Evolutionary conservation across 2,113 vertebrate species (phyloP).

Genomic region (Mionectes macconnelli): DNA sequence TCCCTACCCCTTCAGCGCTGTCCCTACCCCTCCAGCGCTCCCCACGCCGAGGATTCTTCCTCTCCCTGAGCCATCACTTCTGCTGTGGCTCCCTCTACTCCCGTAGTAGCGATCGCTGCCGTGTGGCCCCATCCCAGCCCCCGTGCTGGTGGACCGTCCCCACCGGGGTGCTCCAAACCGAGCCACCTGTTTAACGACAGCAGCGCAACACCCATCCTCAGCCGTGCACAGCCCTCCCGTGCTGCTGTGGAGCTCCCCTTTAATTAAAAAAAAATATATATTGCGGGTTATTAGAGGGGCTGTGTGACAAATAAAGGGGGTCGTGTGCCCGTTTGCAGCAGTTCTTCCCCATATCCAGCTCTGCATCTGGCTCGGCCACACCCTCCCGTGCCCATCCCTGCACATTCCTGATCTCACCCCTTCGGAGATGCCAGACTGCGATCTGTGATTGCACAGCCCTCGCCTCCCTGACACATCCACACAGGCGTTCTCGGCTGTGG

Average conservation of each 20-base stretch:
- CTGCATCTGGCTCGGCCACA: conserved; percentile 35
- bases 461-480: not conserved
- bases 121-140: not conserved
- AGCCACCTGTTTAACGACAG: conserved; percentile 19
- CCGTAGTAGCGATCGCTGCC: fast-evolving
- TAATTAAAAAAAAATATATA: fast-evolving
- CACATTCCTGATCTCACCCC: not conserved
- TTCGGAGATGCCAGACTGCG: not conserved
- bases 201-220: not conserved
- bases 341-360: not conserved
- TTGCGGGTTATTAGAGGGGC: fast-evolving
- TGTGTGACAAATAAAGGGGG: fast-evolving
- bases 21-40: not conserved
- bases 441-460: not conserved
- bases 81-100: not conserved
- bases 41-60: not conserved
- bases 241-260: fast-evolving
- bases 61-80: not conserved
- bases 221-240: fast-evolving
- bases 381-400: not conserved
- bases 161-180: not conserved
- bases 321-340: not conserved
- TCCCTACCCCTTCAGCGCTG: not conserved
- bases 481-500: not conserved
- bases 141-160: not conserved